Percentiles rank a stretch among this genome's conserved stretches.
These are phyloP conservation scores for Craterocephalus amniculus DNA, from an alignment of 2,797 vertebrate genomes.

Conservation along the genomic window DNA sequence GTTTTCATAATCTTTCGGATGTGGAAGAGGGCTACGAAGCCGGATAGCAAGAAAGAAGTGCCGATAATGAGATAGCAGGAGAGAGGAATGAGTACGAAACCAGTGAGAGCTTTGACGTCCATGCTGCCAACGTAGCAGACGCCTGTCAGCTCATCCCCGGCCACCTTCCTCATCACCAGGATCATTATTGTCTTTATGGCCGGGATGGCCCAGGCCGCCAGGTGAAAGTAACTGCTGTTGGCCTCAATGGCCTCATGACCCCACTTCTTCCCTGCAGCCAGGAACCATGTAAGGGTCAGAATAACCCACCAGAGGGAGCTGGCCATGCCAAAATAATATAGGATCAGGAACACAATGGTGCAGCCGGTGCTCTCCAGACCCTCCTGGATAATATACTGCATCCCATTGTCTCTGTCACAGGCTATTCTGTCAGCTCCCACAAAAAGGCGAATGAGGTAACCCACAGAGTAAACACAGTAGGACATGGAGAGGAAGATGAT, in stretches of 20 bases:
- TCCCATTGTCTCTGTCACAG: slow-evolving; percentile 93
- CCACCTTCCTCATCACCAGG: slow-evolving; percentile 95
- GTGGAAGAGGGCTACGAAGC: slow-evolving; percentile 97
- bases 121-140: slow-evolving; percentile 98
- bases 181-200: slow-evolving; percentile 97
- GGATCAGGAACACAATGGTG: slow-evolving; percentile 96
- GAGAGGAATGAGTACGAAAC: slow-evolving; percentile 94
- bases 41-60: slow-evolving; percentile 95
- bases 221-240: slow-evolving; percentile 98
- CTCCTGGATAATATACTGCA: slow-evolving; percentile 97
- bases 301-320: slow-evolving; percentile 99
- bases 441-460: slow-evolving; percentile 96
- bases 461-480: slow-evolving; percentile 96
- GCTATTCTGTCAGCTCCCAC: slow-evolving; percentile 94
- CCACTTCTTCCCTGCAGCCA: slow-evolving; percentile 98
- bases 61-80: slow-evolving; percentile 95
- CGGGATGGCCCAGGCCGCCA: slow-evolving; percentile 96
- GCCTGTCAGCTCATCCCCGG: slow-evolving; percentile 95
- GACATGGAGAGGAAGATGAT: slow-evolving; percentile 99
- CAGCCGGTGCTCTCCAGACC: slow-evolving; percentile 98
- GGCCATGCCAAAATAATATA: slow-evolving; percentile 99
- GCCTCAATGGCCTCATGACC: slow-evolving; percentile 98
- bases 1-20: slow-evolving; percentile 98
- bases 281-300: slow-evolving; percentile 95
- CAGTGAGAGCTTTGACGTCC: slow-evolving; percentile 94